These are phyloP conservation scores for Nycticebus coucang DNA, from an alignment of 2,113 vertebrate genomes.

Conservation along the genomic window DNA sequence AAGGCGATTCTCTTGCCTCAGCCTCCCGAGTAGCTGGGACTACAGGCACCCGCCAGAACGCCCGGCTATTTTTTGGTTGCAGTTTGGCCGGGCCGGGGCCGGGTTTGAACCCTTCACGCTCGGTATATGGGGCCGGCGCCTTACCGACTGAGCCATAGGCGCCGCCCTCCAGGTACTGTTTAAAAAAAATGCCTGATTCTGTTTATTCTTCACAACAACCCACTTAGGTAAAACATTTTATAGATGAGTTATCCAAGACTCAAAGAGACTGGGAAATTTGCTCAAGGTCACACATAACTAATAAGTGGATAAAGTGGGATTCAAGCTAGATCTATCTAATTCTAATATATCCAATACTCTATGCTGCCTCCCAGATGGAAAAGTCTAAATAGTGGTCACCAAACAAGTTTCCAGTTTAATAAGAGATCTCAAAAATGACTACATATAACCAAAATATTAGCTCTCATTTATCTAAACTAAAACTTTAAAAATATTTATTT, in stretches of 20 bases:
- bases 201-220: not conserved
- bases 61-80: no score
- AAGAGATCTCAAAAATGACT: not conserved
- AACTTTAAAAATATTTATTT: conserved; percentile 15
- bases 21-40: no score
- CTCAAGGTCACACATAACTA: not conserved
- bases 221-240: not conserved
- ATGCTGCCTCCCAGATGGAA: not conserved
- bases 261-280: not conserved
- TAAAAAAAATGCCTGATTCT: not conserved
- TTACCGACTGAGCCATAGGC: no score
- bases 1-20: no score
- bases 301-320: not conserved
- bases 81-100: no score
- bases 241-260: not conserved
- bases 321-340: not conserved
- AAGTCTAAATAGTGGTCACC: not conserved
- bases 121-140: no score
- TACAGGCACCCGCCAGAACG: no score
- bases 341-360: not conserved
- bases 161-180: no score
- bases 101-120: no score
- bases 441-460: not conserved
- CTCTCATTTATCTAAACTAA: not conserved
- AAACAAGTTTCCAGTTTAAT: not conserved